Evolutionary conservation across 2,113 vertebrate genomes (phyloP).

Genomic region (Caranx ignobilis): DNA sequence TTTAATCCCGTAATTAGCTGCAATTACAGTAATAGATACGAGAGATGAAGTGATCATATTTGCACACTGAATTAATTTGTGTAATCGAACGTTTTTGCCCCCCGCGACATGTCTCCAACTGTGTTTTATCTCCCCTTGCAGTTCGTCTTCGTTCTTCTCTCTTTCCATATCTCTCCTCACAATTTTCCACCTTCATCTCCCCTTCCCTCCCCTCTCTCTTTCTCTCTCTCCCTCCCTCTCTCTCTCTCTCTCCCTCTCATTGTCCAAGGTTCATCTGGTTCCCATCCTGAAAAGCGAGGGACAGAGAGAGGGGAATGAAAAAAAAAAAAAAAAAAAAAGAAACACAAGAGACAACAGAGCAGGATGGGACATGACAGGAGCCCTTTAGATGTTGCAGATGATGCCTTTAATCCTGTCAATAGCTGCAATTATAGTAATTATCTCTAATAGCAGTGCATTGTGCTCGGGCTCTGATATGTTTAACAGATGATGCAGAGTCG

Average conservation of each 20-base stretch:
- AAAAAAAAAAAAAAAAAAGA: background rate
- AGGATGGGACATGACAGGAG: slow-evolving; percentile 65
- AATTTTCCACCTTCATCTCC: slow-evolving; percentile 22
- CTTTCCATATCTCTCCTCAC: slow-evolving; percentile 50
- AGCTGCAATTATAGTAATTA: slow-evolving; percentile 87
- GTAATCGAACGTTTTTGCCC: slow-evolving; percentile 6
- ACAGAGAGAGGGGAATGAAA: background rate
- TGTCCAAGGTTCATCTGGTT: slow-evolving; percentile 72
- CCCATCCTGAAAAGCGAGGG: slow-evolving; percentile 59
- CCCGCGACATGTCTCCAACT: background rate
- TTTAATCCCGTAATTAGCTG: slow-evolving; percentile 77
- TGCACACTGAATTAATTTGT: slow-evolving; percentile 66
- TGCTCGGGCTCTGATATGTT: slow-evolving; percentile 80
- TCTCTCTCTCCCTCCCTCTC: background rate
- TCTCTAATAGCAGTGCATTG: slow-evolving; percentile 82
- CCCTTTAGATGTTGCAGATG: slow-evolving; percentile 81
- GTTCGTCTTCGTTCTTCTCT: slow-evolving; percentile 20
- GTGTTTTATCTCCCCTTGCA: slow-evolving; percentile 28
- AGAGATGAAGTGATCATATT: slow-evolving; percentile 68
- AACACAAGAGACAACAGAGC: slow-evolving; percentile 59
- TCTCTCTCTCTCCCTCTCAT: slow-evolving; percentile 1
- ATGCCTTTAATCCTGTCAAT: slow-evolving; percentile 87
- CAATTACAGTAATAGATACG: slow-evolving; percentile 68
- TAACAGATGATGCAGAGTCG: slow-evolving; percentile 76
- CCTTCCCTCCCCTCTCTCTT: background rate